A percentile compares a stretch with the other conserved stretches of the same genome.
phyloP scores from a whole-genome alignment of 2,888 invertebrate species.

The Drosophila bunnanda region DNA sequence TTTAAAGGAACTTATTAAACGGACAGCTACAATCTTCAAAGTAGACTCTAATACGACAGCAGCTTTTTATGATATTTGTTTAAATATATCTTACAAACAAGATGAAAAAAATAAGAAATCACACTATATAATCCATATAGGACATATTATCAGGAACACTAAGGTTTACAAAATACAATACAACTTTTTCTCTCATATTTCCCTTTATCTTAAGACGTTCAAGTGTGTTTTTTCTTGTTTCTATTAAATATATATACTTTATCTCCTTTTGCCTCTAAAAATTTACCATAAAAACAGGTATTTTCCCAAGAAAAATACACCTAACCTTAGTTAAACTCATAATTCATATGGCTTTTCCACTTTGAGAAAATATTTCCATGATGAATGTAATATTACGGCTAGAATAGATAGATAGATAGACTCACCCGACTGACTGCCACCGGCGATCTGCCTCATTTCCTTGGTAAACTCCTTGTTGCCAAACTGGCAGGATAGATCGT shows the following conservation, averaged over 20 bases:
- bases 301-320: neutral
- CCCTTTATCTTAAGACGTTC: neutral
- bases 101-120: too few species aligned
- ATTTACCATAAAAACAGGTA: neutral
- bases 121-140: too few species aligned
- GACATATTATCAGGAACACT: too few species aligned
- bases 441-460: constrained; percentile 98
- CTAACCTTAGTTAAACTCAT: too few species aligned
- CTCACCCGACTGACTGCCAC: constrained; percentile 96
- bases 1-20: too few species aligned
- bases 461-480: constrained; percentile 99
- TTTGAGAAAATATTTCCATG: too few species aligned
- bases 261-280: neutral
- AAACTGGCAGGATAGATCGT: constrained; percentile 99
- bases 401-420: constrained; percentile 71
- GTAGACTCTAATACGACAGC: too few species aligned
- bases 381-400: too few species aligned
- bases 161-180: too few species aligned
- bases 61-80: too few species aligned
- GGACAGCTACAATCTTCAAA: too few species aligned
- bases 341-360: neutral
- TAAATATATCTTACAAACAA: too few species aligned
- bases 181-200: neutral
- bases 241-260: neutral
- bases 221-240: neutral